phyloP scores from a whole-genome alignment of 2,113 vertebrate species.

The Rhinoptilus africanus region DNA sequence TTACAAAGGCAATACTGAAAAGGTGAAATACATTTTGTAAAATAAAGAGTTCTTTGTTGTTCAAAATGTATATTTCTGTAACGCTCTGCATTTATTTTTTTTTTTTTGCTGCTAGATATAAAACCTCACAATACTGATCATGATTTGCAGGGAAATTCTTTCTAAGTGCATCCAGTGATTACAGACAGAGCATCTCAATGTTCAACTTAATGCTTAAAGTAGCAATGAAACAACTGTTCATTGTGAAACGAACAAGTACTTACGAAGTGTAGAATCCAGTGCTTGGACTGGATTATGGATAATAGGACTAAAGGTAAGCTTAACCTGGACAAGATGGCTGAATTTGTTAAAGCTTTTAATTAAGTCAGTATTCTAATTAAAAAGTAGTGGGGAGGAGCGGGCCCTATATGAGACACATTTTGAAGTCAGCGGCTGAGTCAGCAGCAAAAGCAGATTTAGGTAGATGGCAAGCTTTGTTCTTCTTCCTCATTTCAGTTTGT shows the following conservation, averaged over 20 bases:
- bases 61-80: conserved; percentile 75
- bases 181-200: conserved; percentile 43
- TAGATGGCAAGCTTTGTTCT: background rate
- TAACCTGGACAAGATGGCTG: conserved; percentile 1
- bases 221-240: conserved; percentile 49
- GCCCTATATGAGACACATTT: background rate
- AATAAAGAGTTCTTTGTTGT: conserved; percentile 75
- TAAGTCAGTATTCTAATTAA: conserved; percentile 68
- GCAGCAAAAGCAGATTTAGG: background rate
- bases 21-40: conserved; percentile 76
- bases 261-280: conserved; percentile 14
- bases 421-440: conserved; percentile 13
- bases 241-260: conserved; percentile 62
- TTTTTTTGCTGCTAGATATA: conserved; percentile 78
- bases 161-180: conserved; percentile 51
- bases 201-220: conserved; percentile 18
- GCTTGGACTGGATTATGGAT: conserved; percentile 49
- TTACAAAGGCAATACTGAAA: conserved; percentile 70
- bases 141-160: conserved; percentile 72
- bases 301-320: conserved; percentile 55
- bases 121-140: conserved; percentile 71
- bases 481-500: background rate
- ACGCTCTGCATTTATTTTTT: conserved; percentile 36
- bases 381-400: background rate
- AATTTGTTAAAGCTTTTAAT: conserved; percentile 48